Base-by-base conservation (phyloP, 1,140 invertebrate species). In the Drosophila varians region DNA sequence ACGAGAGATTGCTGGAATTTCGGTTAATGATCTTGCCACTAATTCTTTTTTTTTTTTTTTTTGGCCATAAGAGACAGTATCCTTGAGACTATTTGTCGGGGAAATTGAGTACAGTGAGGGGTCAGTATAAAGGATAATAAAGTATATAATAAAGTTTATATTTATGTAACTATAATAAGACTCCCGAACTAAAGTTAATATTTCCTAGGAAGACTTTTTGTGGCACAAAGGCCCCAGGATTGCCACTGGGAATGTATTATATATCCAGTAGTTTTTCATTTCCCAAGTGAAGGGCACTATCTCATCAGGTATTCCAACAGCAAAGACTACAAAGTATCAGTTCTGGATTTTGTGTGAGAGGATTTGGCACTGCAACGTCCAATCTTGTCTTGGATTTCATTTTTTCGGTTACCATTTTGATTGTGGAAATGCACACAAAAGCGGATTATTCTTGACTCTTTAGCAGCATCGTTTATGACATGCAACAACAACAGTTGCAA, bases 391-490 rank as follows among this genome's bases (percentile, higher is more conserved):
- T 47, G 36, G 4, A 9, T 26, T 42, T 49, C 8, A n/a, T 19
- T 4, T 21, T 42, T 47, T 49, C 34, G 57, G 70, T 40, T 66
- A 56, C 49, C 80, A 64, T 86, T 86, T 87, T 86, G 79, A 84
- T 80, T 84, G 79, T 86, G 76, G 76, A 84, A 73, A 84, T 87
- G 76, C 80, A 74, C 82, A 87, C 82, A 87, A 80, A 86, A 80
- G 80, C 80, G 80, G 80, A 84, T 84, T 84, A 84, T 87, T 74
- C 66, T 74, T 60, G 75, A 80, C 71, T 84, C 72, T 86, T 87
- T 83, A 80, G 76, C 82, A 76, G 74, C 76, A 84, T 87, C 82
- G 87, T 84, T 84, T 84, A 84, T 84, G 80, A 80, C 80, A 80
- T 80, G 64, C 76, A 84, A 87, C 76, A 86, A 87, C 87, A 84